Base-by-base conservation (phyloP, 2,797 vertebrate genomes). In the Rhinogobio ventralis region DNA sequence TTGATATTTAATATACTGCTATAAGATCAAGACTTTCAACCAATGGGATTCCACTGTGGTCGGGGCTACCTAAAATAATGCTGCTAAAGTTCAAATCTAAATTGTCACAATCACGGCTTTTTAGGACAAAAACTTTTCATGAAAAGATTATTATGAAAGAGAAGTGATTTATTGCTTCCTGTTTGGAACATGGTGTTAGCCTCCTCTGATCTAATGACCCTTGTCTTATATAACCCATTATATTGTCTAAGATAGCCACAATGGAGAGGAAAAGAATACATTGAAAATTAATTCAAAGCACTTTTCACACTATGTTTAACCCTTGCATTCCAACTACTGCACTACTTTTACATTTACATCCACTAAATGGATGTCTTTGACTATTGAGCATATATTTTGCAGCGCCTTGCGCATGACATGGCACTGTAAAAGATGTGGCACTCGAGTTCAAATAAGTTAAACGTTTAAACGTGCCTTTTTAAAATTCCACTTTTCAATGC, bases 141-240 rank as follows among this genome's bases (percentile, higher is more conserved):
- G n/a, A n/a, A n/a, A n/a, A 1, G 30, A 76, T 39, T 57, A 57
- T 25, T 23, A 42, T 42, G 51, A 60, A 76, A 68, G 66, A 36
- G 66, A 68, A 76, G 74, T 25, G 53, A 77, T 60, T 60, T 42
- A 76, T 76, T 76, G 74, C 53, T 60, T 76, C 33, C 74, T 60
- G 53, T 77, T 77, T 77, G 36, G 15, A n/a, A 42, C 7, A 60
- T 76, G 74, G 74, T 60, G 33, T 60, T 60, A 3, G 33, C 8
- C 66, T 23, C 66, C 66, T 42, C 53, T 42, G 53, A 76, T 60
- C 36, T 17, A n/a, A 77, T 77, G 53, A 77, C 53, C 33, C 8
- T 9, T 42, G 33, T 42, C 8, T 42, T 42, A 77, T 60, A 77
- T 19, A 42, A 77, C 33, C 53, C 23, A 60, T 60, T 77, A 60